Evolutionary conservation across 2,888 invertebrate species (phyloP), one percentile per base, ranked within the genome.

Genomic region (Andrena bucephala): DNA sequence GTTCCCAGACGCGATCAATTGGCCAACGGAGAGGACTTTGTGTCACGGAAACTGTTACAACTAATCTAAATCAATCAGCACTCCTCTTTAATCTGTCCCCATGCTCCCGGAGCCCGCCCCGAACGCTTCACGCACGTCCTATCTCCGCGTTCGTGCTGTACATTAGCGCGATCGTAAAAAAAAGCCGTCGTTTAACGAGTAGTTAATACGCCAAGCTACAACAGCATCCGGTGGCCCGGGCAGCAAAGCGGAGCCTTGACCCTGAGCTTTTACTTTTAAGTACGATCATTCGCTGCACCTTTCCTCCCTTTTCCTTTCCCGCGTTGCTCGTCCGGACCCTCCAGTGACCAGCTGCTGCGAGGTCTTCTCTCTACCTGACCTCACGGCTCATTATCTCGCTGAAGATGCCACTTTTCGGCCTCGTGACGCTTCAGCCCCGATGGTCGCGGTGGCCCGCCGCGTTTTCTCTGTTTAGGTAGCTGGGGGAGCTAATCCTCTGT

Each of bases 91-190:
- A 79, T 77, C 74, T 29, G 63, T 59, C 70, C 36, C 77, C 16
- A 29, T 73, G 57, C 31, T 50, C 5, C 6, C 63, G 63, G 5
- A 10, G 33, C 20, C 33, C 5, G 10, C 62, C 62, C 24, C 54
- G 24, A n/a, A 50, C 42, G 63, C 10, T 24, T 13, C 42, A 13
- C 42, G 54, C 10, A 8, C 20, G 57, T 13, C 8, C 10, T 13
- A 24, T 27, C 24, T 42, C 42, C 42, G 42, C 42, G 42, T 42
- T 42, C 42, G 24, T 13, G 48, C 59, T 65, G 65, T 77, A 66
- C 69, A 81, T 87, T 75, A 83, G 73, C 83, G 74, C 36, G 83
- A 87, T 87, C 87, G 83, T 87, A 87, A 87, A 87, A 87, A 87
- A 87, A 42, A 13, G 20, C 8, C 59, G 54, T 77, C 36, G 81